Evolutionary conservation across 2,888 invertebrate genomes (phyloP), one percentile per base, ranked within the genome.

Genomic region (Acronicta aceris): DNA sequence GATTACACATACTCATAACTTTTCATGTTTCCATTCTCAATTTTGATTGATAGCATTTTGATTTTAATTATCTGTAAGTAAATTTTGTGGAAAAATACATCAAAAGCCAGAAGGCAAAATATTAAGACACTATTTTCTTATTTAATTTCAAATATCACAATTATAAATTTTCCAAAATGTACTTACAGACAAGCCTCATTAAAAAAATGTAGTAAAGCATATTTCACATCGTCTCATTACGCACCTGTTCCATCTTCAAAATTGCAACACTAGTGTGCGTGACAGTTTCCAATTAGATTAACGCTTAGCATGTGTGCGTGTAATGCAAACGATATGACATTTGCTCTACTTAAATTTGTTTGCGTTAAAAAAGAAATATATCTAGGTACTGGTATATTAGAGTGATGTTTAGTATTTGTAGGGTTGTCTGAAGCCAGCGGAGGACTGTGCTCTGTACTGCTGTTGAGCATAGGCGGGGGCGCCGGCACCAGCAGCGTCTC

Each of bases 371-470:
- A 62, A 71, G 63, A 71, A 74, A 65, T 71, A 69, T 66, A 69
- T 48, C 65, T 77, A 72, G 52, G 49, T 69, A 65, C 46, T 67
- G 64, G 38, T 51, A 62, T 52, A 30, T 55, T 66, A 52, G 42
- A 58, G 51, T 42, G 50, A 36, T 51, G 54, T 58, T 91, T 91
- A 91, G 88, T 86, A 92, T 81, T 92, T 93, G 89, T 91, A 91
- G 40, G 85, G 83, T 71, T 90, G 89, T 86, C 92, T 92, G 92
- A 79, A 93, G 30, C 87, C 86, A 54, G 89, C 79, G 60, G 84
- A 80, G 6, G 89, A 89, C 53, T 91, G 90, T 27, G 92, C 87
- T 52, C 88, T 87, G 78, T 83, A 88, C 17, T 84, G 89, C 53
- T 89, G 89, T n/a, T 66, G 74, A 7, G 0, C 42, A 33, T 59